Percentiles rank a stretch among this genome's conserved stretches.
Conservation (phyloP, 2,888 invertebrate genomes). For the Thymelicus sylvestris region DNA sequence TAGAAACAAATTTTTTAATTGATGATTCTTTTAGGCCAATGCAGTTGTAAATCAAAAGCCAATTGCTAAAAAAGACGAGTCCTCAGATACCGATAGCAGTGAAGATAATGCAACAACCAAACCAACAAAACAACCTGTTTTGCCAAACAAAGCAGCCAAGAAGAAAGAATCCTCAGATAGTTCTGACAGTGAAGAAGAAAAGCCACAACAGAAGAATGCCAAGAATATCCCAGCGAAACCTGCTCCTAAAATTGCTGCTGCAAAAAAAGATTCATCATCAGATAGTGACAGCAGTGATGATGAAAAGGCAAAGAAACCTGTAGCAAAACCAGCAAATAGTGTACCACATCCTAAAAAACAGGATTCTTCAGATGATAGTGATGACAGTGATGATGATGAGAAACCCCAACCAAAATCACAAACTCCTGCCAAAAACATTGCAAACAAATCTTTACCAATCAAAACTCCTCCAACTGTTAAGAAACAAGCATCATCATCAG, state of each 20-base stretch:
- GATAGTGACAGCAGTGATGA: conserved; percentile 59
- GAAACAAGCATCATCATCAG: conserved; percentile 67
- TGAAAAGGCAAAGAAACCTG: conserved; percentile 46
- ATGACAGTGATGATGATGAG: conserved; percentile 54
- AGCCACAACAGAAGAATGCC: conserved; percentile 39
- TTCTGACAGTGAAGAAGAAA: conserved; percentile 60
- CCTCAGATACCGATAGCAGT: conserved; percentile 64
- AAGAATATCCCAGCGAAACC: conserved; percentile 21
- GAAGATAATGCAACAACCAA: conserved; percentile 60
- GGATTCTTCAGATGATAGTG: conserved; percentile 64
- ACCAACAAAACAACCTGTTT: conserved; percentile 53
- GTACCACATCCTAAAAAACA: conserved; percentile 48
- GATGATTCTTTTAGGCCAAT: conserved; percentile 42
- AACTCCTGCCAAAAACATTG: conserved; percentile 37
- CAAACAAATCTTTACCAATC: conserved; percentile 46
- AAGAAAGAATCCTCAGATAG: conserved; percentile 56
- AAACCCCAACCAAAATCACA: conserved; percentile 48
- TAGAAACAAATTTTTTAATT: conserved; percentile 8
- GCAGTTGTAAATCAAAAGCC: conserved; percentile 51
- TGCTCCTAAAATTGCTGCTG: conserved; percentile 41
- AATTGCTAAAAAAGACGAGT: conserved; percentile 63
- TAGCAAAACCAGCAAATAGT: conserved; percentile 31
- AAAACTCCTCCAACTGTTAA: conserved; percentile 40
- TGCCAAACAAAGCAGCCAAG: conserved; percentile 51
- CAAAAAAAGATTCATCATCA: conserved; percentile 53